Conservation (phyloP, 2,797 vertebrate genomes). For the Falco novaeseelandiae region DNA sequence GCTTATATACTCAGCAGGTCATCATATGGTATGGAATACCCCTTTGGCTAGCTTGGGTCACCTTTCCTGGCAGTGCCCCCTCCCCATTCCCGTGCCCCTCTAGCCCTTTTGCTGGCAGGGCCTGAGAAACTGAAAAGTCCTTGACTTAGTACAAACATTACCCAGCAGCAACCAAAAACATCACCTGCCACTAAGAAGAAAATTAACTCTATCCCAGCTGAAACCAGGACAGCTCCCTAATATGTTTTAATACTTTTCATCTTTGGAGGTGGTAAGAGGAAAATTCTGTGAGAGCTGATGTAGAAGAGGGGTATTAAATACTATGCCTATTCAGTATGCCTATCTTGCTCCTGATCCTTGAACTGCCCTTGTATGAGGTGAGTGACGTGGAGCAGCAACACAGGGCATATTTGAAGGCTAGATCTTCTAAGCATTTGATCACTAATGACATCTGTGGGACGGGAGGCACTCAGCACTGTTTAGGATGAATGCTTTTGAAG, state of each 20-base stretch:
- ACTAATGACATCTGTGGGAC: background rate
- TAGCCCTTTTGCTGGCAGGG: too few species aligned
- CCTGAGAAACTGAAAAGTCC: too few species aligned
- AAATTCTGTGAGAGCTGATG: background rate
- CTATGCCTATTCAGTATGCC: background rate
- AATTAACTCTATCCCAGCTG: too few species aligned
- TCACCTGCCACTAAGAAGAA: too few species aligned
- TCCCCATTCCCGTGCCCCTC: too few species aligned
- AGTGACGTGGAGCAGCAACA: background rate
- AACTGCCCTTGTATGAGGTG: background rate
- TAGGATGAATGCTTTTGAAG: background rate
- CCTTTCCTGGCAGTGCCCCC: too few species aligned
- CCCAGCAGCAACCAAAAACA: too few species aligned
- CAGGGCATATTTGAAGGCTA: background rate
- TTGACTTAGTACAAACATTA: too few species aligned
- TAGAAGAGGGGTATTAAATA: background rate
- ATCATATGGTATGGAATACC: too few species aligned
- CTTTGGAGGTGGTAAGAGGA: background rate
- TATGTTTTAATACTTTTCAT: background rate
- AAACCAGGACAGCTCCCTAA: background rate
- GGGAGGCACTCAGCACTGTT: background rate
- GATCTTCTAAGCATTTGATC: background rate
- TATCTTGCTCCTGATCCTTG: background rate
- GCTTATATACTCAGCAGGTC: too few species aligned
- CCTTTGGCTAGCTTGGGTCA: too few species aligned